These are phyloP conservation scores for Perdita meconis DNA, from an alignment of 2,888 invertebrate genomes.

Conservation along the genomic window DNA sequence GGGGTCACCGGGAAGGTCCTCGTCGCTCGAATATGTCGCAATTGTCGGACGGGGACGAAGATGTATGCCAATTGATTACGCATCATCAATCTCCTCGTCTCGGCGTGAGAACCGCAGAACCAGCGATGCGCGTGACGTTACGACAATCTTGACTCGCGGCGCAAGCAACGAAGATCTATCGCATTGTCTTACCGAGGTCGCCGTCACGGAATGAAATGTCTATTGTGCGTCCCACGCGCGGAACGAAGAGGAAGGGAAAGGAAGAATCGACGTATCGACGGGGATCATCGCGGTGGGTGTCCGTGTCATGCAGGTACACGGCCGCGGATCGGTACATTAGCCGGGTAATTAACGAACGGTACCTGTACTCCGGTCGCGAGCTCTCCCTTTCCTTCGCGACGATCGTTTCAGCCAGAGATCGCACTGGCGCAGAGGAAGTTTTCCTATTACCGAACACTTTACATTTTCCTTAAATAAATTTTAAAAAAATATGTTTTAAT, in stretches of 20 bases:
- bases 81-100: constrained; percentile 48
- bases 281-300: constrained; percentile 43
- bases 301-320: constrained; percentile 35
- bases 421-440: too few species aligned
- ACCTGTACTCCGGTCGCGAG: constrained; percentile 10
- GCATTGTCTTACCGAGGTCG: constrained; percentile 50
- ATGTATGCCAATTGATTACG: constrained; percentile 54
- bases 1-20: constrained; percentile 27
- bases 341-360: constrained; percentile 34
- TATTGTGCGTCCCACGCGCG: constrained; percentile 47
- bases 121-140: constrained; percentile 33
- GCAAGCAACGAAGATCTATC: constrained; percentile 50
- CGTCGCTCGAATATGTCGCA: constrained; percentile 42
- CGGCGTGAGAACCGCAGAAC: constrained; percentile 44
- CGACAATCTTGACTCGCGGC: constrained; percentile 43
- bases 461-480: too few species aligned
- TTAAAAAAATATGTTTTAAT: too few species aligned
- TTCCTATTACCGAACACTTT: too few species aligned
- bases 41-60: constrained; percentile 36
- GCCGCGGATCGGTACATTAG: constrained; percentile 26
- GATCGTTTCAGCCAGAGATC: too few species aligned
- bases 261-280: constrained; percentile 21
- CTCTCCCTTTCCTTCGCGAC: background rate
- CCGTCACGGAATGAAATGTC: constrained; percentile 21
- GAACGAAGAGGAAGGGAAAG: background rate